These are phyloP conservation scores for Diploscapter pachys DNA, from an alignment of 1,140 invertebrate species.

Conservation along the genomic window DNA sequence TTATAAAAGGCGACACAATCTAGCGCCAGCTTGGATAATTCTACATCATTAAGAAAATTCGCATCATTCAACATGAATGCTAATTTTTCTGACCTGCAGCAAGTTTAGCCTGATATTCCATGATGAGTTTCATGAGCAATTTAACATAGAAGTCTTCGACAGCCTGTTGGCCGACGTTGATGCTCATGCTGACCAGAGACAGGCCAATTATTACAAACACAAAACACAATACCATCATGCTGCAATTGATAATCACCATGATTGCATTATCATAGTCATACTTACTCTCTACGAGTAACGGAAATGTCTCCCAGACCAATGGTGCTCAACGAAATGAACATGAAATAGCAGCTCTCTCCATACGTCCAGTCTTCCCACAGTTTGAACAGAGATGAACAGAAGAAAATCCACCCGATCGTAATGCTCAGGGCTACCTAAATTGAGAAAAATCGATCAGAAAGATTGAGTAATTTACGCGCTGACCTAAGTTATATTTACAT, in stretches of 20 bases:
- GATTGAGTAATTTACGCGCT: too few species aligned
- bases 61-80: constrained; percentile 4
- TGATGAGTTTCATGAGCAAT: constrained; percentile 52
- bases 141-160: constrained; percentile 54
- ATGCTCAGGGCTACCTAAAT: constrained; percentile 42
- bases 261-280: constrained; percentile 3
- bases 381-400: constrained; percentile 52
- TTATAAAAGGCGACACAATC: too few species aligned
- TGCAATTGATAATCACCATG: constrained; percentile 15
- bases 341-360: constrained; percentile 49
- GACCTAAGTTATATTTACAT: too few species aligned
- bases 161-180: constrained; percentile 56
- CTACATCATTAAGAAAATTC: too few species aligned
- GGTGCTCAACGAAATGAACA: constrained; percentile 55
- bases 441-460: too few species aligned
- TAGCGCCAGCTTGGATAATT: too few species aligned
- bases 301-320: constrained; percentile 55
- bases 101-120: constrained; percentile 57
- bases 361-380: constrained; percentile 59
- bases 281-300: constrained; percentile 47
- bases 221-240: constrained; percentile 56
- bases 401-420: constrained; percentile 56
- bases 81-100: constrained; percentile 39
- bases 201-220: constrained; percentile 57
- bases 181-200: constrained; percentile 55